Base-by-base conservation (phyloP, 1,140 invertebrate genomes). In the Drosophila pallidifrons region DNA sequence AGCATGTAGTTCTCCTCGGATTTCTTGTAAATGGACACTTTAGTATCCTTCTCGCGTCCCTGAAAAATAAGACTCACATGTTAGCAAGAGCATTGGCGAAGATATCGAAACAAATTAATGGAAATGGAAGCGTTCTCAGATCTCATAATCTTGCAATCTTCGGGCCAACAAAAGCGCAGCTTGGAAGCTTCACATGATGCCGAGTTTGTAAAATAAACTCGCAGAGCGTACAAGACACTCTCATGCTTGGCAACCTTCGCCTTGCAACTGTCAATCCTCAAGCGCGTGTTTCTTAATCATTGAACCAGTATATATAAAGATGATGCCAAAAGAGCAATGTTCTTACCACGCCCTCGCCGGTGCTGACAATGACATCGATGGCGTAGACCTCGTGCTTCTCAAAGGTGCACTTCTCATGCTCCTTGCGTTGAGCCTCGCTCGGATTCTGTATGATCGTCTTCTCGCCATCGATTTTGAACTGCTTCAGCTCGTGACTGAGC, bases 391-490 rank as follows among this genome's bases (percentile, higher is more conserved):
- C 99, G 93, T 99, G 96, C 61, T 97, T 96, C 92, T 99, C 98
- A 93, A 99, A 96, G 69, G 97, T 97, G 93, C 96, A 98, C 92
- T 99, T 99, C 93, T 99, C 99, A 93, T 99, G 97, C 92, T 99
- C 99, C 93, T 99, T 99, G 80, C 97, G 97, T 92, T 99, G 99
- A 52, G 97, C 97, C 92, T 99, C 99, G 85, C 96, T 98, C 3
- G 99, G 99, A 94, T 99, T 99, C 93, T 99, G 98, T 87, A 99
- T 99, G 75, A 99, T 99, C 13, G 98, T 98, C 94, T 99, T 99
- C 82, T 99, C 98, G 20, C 99, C 99, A 94, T 99, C 98, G 92
- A 99, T 99, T 93, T 97, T 97, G 93, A 98, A 97, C 93, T 99
- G 98, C 91, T 98, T 98, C 52, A 99, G 93, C 92, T 99, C 98